Base-by-base conservation (phyloP, 2,113 vertebrate genomes). In the Anoura caudifer region DNA sequence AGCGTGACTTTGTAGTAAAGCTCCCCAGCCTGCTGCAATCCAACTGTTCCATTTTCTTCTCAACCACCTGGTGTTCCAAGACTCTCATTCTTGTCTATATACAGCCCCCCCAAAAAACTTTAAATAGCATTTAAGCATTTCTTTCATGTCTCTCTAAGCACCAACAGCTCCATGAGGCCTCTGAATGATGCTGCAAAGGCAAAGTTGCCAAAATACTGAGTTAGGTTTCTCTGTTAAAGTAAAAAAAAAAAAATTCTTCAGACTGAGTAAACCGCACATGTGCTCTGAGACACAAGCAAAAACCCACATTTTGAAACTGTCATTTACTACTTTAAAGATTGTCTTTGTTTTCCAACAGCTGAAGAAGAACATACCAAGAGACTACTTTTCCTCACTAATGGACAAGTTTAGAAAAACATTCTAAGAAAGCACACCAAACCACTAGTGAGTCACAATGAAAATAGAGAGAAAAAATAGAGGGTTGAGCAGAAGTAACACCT, bases 91-190 rank as follows among this genome's bases (percentile, higher is more conserved):
- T 92, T 95, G 47, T 50, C 17, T 70, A 16, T 45, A 63, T 38
- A 59, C 14, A 31, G 56, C 17, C 24, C 56, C 9, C 16, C 10
- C 47, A 56, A 43, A 80, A 83, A 95, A 80, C 52, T 92, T 96
- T 92, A 95, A 96, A 95, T 89, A 96, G 82, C 56, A 76, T 63
- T 43, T 89, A 86, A 86, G 8, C 56, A 61, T 45, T 61, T 92
- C 41, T 95, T 94, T 91, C 83, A 93, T 91, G 77, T 85, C 88
- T 94, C 82, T 96, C 79, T 93, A 70, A 97, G 47, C 28, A 91
- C 52, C 72, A 50, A 16, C 89, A 95, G 54, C 79, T 90, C 70
- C 33, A 31, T 86, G 12, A 61, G 38, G 52, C 2, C 14, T 36
- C n/a, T 89, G 54, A 92, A 90, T 61, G 75, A 73, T 50, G 72